These are phyloP conservation scores for Gymnoscopelus microlampas DNA, from an alignment of 2,797 vertebrate species.

Conservation along the genomic window DNA sequence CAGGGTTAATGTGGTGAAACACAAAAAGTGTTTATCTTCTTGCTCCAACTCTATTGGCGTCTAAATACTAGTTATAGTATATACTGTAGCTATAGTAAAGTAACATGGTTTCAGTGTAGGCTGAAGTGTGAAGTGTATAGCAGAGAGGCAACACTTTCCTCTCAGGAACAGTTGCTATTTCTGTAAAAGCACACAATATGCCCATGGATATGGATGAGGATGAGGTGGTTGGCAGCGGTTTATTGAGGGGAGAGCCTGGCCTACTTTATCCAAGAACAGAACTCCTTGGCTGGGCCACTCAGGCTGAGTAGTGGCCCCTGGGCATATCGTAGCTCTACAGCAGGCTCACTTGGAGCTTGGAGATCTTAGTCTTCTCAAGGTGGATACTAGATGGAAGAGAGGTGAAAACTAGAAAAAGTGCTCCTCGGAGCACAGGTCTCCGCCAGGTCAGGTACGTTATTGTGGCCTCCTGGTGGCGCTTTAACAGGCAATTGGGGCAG, in stretches of 20 bases:
- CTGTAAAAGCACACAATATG: slow-evolving; percentile 46
- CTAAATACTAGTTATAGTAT: no score
- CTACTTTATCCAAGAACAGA: slow-evolving; percentile 44
- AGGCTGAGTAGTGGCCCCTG: background rate
- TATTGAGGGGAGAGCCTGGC: slow-evolving; percentile 29
- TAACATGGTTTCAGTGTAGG: background rate
- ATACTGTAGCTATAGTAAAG: no score
- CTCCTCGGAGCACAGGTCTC: no score
- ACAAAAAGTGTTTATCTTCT: no score
- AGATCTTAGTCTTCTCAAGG: background rate
- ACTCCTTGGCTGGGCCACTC: slow-evolving; percentile 29
- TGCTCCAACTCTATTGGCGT: no score
- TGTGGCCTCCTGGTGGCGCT: no score
- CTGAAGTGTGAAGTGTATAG: slow-evolving; percentile 37
- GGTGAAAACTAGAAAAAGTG: no score
- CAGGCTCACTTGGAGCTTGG: no score
- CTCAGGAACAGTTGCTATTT: slow-evolving; percentile 61
- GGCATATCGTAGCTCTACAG: no score
- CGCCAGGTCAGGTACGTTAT: no score
- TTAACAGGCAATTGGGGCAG: no score
- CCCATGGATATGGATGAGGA: slow-evolving; percentile 61
- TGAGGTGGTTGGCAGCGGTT: slow-evolving; percentile 53
- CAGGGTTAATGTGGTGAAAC: no score
- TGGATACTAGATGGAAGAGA: background rate
- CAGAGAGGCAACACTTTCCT: slow-evolving; percentile 35